A percentile compares a stretch with the other conserved stretches of the same genome.
Conservation (phyloP, 2,888 invertebrate species). For the Onchidella celtica region DNA sequence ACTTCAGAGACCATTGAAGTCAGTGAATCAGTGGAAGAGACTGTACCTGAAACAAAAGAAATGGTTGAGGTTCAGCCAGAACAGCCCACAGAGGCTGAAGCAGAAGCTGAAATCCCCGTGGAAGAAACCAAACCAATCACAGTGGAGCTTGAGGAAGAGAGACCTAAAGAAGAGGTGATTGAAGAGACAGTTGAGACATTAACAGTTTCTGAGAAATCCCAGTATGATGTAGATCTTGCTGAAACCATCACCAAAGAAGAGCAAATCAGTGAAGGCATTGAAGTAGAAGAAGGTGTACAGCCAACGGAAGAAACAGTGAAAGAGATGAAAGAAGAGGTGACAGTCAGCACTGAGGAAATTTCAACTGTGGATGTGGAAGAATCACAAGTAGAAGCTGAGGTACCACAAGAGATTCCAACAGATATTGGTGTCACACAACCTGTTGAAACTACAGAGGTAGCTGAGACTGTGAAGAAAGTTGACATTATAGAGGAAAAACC, state of each 20-base stretch:
- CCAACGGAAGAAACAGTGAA: slow-evolving; percentile 42
- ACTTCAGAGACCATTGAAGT: slow-evolving; percentile 41
- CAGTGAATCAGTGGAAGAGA: slow-evolving; percentile 50
- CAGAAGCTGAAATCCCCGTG: slow-evolving; percentile 19
- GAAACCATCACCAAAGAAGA: slow-evolving; percentile 30
- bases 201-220: not conserved
- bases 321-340: slow-evolving; percentile 31
- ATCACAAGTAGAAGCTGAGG: slow-evolving; percentile 46
- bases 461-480: slow-evolving; percentile 24
- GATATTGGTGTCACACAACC: slow-evolving; percentile 38
- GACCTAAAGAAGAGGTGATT: slow-evolving; percentile 51
- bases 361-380: slow-evolving; percentile 45
- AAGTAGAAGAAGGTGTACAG: slow-evolving; percentile 29
- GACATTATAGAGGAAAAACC: slow-evolving; percentile 42
- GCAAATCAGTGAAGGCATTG: slow-evolving; percentile 30
- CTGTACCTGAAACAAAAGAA: slow-evolving; percentile 51
- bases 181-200: slow-evolving; percentile 39
- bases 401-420: slow-evolving; percentile 43
- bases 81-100: slow-evolving; percentile 51
- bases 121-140: not conserved
- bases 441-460: slow-evolving; percentile 14
- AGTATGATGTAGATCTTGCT: not conserved
- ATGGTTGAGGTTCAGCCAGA: slow-evolving; percentile 49
- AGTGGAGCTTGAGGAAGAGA: slow-evolving; percentile 17
- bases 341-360: slow-evolving; percentile 46